These are phyloP conservation scores for Ornithoptera alexandrae DNA, from an alignment of 2,888 invertebrate genomes.

Conservation along the genomic window DNA sequence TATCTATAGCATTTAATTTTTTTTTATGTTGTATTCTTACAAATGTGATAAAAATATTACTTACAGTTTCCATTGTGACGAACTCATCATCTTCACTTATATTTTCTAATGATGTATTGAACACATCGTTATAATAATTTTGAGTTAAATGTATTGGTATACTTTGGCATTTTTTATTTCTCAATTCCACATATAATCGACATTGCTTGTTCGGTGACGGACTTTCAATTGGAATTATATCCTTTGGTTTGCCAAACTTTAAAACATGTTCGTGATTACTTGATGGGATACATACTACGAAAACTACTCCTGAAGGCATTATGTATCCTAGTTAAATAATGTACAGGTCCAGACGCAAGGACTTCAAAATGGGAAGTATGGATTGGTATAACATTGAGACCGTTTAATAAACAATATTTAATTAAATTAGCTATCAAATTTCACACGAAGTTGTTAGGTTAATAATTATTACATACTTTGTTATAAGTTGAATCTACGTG, in stretches of 20 bases:
- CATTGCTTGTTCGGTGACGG: slow-evolving; percentile 46
- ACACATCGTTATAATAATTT: slow-evolving; percentile 61
- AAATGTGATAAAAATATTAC: slow-evolving; percentile 40
- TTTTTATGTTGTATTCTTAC: not conserved
- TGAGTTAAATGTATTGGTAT: slow-evolving; percentile 70
- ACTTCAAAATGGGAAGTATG: not conserved
- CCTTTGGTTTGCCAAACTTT: slow-evolving; percentile 72
- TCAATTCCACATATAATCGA: slow-evolving; percentile 60
- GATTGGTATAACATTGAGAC: not conserved
- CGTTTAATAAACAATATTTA: slow-evolving; percentile 15
- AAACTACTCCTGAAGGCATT: slow-evolving; percentile 83
- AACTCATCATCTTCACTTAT: slow-evolving; percentile 73
- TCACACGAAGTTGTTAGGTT: not conserved
- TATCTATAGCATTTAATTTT: too few species aligned
- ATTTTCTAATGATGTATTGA: slow-evolving; percentile 56
- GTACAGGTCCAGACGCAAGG: not conserved
- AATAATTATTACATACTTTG: slow-evolving; percentile 16
- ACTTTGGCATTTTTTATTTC: slow-evolving; percentile 60
- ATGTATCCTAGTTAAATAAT: not conserved
- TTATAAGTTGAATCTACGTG: slow-evolving; percentile 12
- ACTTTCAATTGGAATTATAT: slow-evolving; percentile 49
- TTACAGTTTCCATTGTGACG: slow-evolving; percentile 85
- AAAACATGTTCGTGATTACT: slow-evolving; percentile 83
- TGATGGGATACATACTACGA: slow-evolving; percentile 84
- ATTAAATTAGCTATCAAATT: slow-evolving; percentile 24